Evolutionary conservation across 2,113 vertebrate genomes (phyloP), one percentile per base, ranked within the genome.

Genomic region (Odocoileus hemionus): DNA sequence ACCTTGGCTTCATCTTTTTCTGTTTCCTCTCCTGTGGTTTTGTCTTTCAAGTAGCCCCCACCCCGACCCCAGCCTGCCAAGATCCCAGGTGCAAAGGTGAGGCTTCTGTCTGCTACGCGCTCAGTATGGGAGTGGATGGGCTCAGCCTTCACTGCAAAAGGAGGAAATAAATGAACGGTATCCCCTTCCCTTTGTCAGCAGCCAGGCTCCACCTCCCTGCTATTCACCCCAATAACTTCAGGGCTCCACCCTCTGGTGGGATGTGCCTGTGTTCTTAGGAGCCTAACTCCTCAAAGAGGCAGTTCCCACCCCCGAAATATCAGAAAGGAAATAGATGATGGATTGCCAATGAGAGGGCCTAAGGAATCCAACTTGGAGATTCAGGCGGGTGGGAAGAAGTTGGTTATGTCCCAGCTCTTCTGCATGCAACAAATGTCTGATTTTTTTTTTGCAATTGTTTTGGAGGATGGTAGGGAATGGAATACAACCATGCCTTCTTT

Each of bases 361-460:
- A 80, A n/a, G 89, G 93, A 91, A 96, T 97, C 96, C 98, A 97
- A 98, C 82, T 97, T 97, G 96, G 96, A 98, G 95, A 97, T 64
- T 50, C 93, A 97, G 93, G 89, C 91, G 0, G 95, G 89, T 78
- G 52, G 97, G 92, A 97, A 96, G 58, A 97, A 97, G 54, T 95
- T 95, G 86, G 96, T 86, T 79, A 10, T 74, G 55, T 95, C 97
- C 95, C 94, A 98, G 96, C 94, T 95, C 97, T 98, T 97, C 97
- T 98, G 96, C 79, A 97, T 93, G 98, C 95, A 97, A 96, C 97
- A 95, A 97, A 98, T 97, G 98, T 98, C 94, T 98, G 93, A 98
- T 94, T 94, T 95, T 92, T 84, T 96, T 96, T 97, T 95, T 96
- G 3, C 95, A 97, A 86, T 96, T 96, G 94, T 97, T 98, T 97